Evolutionary conservation across 2,797 vertebrate species (phyloP), one percentile per base, ranked within the genome.

Genomic region (Coreius guichenoti): DNA sequence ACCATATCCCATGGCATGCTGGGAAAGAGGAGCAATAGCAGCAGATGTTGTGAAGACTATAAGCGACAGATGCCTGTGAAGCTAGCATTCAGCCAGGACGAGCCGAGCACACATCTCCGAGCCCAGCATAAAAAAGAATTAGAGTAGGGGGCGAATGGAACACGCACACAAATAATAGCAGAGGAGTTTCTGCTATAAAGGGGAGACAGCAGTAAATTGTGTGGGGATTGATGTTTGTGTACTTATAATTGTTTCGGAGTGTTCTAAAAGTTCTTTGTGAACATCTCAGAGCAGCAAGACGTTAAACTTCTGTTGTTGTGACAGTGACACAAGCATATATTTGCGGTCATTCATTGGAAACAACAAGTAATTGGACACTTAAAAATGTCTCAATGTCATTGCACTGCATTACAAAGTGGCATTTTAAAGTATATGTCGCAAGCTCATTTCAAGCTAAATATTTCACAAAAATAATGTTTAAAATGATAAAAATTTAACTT

Each of bases 21-120:
- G 96, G 97, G 97, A 97, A 97, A 96, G 95, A 95, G 93, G 95
- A 96, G 96, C 91, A 95, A 96, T 96, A 94, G 97, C 95, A 96
- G 96, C 98, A 99, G 98, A 99, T 99, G 98, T 98, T 97, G 96
- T 93, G 92, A 95, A 94, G 94, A 91, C 93, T 88, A 89, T 73
- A 90, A 88, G 95, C 95, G 95, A 96, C 96, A 97, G 96, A 96
- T 96, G 96, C 96, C 94, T 95, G 93, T 95, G 95, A 95, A 95
- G 95, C 91, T 90, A 89, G 93, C 88, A 94, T 95, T 94, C 94
- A 93, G 93, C 91, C 92, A 90, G 92, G 91, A 93, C 92, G 91
- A 92, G 93, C 93, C 88, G 91, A 94, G 91, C 92, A 91, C 92
- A 91, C 92, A 93, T 92, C 92, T 87, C 91, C 86, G 88, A 88